These are phyloP conservation scores for Adoxophyes honmai DNA, from an alignment of 1,140 invertebrate genomes.

Conservation along the genomic window DNA sequence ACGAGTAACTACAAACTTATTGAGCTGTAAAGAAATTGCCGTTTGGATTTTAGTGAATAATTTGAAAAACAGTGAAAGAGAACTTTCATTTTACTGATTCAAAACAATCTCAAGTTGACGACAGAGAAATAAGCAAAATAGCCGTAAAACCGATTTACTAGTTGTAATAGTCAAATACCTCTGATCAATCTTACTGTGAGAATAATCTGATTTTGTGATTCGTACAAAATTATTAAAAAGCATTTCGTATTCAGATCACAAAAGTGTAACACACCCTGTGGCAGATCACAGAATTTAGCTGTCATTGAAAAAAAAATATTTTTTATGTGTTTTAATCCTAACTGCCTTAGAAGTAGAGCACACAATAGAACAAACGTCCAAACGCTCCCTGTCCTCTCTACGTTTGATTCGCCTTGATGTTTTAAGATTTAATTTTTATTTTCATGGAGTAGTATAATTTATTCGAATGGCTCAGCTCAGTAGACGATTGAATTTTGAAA, in stretches of 20 bases:
- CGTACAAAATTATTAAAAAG: slow-evolving; percentile 44
- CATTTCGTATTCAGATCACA: slow-evolving; percentile 43
- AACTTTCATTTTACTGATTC: too few species aligned
- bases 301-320: slow-evolving; percentile 16
- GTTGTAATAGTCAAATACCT: too few species aligned
- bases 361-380: slow-evolving; percentile 22
- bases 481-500: too few species aligned
- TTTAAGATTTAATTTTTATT: slow-evolving; percentile 48
- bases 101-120: too few species aligned
- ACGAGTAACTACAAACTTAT: background rate
- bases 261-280: slow-evolving; percentile 33
- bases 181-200: too few species aligned
- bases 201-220: slow-evolving; percentile 66
- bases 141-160: too few species aligned
- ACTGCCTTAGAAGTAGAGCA: slow-evolving; percentile 22
- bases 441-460: slow-evolving; percentile 61
- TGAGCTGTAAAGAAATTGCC: too few species aligned
- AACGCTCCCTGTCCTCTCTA: too few species aligned
- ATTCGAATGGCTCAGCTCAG: too few species aligned
- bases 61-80: too few species aligned
- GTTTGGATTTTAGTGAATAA: too few species aligned
- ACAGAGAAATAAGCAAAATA: too few species aligned
- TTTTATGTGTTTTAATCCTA: slow-evolving; percentile 19
- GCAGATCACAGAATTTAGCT: slow-evolving; percentile 26
- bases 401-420: slow-evolving; percentile 21